phyloP scores from a whole-genome alignment of 1,140 invertebrate genomes.

The Berghia stephanieae region DNA sequence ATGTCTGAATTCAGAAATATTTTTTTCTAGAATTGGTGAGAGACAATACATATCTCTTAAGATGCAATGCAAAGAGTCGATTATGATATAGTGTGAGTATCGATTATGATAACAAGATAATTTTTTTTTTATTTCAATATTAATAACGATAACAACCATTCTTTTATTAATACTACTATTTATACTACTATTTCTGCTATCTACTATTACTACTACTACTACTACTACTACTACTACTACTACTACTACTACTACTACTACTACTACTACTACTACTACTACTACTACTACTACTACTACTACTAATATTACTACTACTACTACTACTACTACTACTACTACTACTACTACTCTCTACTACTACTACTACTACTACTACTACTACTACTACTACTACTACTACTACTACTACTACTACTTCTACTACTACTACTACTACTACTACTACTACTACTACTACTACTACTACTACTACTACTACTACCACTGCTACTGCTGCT shows the following conservation, averaged over 20 bases:
- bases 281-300: background rate
- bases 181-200: background rate
- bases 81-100: background rate
- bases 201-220: background rate
- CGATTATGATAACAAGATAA: background rate
- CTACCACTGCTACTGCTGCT: background rate
- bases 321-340: conserved; percentile 4
- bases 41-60: no score
- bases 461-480: conserved; percentile 12
- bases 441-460: background rate
- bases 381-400: background rate
- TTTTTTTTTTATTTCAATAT: background rate
- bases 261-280: conserved; percentile 4
- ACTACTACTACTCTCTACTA: conserved; percentile 3
- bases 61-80: no score
- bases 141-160: background rate
- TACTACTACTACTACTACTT: background rate
- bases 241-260: background rate
- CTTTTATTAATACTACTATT: background rate
- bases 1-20: no score
- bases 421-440: background rate
- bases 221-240: background rate
- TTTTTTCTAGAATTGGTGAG: no score
- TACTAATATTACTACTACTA: background rate
- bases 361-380: background rate